These are phyloP conservation scores for Mystacornis crossleyi DNA, from an alignment of 2,113 vertebrate species.

Conservation along the genomic window DNA sequence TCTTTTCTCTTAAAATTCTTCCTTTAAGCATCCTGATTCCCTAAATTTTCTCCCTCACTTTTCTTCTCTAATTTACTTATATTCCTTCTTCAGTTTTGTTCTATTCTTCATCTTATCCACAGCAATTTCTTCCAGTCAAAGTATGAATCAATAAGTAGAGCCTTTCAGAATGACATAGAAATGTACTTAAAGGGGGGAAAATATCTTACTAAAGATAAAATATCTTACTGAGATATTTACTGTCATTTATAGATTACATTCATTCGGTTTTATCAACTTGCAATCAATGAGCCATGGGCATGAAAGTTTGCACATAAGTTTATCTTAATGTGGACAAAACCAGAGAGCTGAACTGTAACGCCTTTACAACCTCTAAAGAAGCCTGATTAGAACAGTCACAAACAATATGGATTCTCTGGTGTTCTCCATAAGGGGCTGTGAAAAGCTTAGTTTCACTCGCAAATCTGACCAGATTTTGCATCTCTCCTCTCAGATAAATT, in stretches of 20 bases:
- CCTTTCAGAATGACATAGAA: neutral
- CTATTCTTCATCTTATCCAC: neutral
- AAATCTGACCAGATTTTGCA: neutral
- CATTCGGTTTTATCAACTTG: neutral
- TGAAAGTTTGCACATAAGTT: neutral
- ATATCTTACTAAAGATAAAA: neutral
- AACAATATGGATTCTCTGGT: neutral
- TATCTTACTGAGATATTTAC: neutral
- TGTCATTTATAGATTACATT: neutral
- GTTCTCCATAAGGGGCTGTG: neutral
- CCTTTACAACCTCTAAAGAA: neutral
- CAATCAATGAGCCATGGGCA: neutral
- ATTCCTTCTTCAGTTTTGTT: neutral
- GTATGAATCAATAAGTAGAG: neutral
- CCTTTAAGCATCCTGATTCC: neutral
- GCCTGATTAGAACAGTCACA: neutral
- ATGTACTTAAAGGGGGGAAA: neutral
- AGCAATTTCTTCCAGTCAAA: neutral
- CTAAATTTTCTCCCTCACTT: neutral
- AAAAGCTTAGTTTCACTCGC: neutral
- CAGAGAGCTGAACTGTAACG: neutral
- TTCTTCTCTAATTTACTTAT: neutral
- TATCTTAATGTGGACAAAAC: neutral
- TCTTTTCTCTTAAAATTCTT: neutral
- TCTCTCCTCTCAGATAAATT: neutral